Conservation (phyloP, 2,113 vertebrate species). For the Sinosuthora webbiana region DNA sequence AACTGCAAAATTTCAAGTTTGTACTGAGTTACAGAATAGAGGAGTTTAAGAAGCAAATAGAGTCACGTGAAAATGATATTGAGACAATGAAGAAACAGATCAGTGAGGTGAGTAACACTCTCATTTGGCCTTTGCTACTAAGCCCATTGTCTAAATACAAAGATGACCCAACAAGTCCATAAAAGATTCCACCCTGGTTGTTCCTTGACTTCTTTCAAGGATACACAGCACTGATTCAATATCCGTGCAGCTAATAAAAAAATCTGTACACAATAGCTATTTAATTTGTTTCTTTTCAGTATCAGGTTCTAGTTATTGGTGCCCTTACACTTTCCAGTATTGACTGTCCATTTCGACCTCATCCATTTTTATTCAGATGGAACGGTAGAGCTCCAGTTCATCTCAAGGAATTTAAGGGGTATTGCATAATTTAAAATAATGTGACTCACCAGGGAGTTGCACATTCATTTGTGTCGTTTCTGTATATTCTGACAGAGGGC, state of each 20-base stretch:
- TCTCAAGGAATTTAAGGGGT: background rate
- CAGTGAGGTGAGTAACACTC: slow-evolving; percentile 72
- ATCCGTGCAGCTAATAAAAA: background rate
- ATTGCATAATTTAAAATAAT: background rate
- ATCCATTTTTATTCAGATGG: background rate
- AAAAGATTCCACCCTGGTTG: background rate
- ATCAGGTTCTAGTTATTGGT: background rate
- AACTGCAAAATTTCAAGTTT: slow-evolving; percentile 87
- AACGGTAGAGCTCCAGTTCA: background rate
- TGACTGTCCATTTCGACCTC: background rate
- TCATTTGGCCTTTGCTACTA: background rate
- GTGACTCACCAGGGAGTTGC: background rate
- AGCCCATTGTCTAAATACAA: background rate
- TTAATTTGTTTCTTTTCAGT: background rate
- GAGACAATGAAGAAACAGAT: slow-evolving; percentile 82
- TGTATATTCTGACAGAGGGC: slow-evolving; percentile 18
- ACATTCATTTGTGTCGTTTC: background rate
- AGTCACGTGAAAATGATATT: slow-evolving; percentile 83
- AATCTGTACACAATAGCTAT: background rate
- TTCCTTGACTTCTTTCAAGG: background rate
- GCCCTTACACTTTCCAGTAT: background rate
- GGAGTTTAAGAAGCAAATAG: slow-evolving; percentile 83
- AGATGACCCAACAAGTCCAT: background rate
- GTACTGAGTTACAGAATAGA: slow-evolving; percentile 83
- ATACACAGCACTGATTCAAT: background rate